Conservation (phyloP, 2,797 vertebrate species). For the Phalanger gymnotis region DNA sequence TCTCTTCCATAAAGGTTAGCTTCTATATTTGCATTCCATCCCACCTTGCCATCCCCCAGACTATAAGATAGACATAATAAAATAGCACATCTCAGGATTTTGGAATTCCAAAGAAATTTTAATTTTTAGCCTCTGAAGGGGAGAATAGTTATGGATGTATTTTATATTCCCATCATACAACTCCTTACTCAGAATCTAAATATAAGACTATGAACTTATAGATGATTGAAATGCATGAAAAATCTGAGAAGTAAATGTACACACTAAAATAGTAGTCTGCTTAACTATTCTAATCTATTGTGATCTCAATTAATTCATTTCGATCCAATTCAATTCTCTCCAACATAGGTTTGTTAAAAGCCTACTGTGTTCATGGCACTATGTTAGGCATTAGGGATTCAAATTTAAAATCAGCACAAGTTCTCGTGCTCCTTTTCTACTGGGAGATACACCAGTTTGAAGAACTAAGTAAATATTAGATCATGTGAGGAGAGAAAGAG, state of each 20-base stretch:
- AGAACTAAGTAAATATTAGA: background rate
- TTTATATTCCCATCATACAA: background rate
- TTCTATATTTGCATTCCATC: background rate
- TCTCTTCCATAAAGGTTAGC: background rate
- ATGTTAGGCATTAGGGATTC: background rate
- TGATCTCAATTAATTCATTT: background rate
- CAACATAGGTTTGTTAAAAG: background rate
- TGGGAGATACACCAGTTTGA: background rate
- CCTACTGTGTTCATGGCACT: background rate
- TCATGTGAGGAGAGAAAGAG: background rate
- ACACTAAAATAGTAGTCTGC: background rate
- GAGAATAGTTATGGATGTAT: background rate
- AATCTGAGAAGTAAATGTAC: background rate
- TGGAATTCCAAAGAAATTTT: conserved; percentile 1
- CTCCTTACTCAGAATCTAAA: background rate
- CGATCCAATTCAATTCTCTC: background rate
- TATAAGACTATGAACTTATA: conserved; percentile 11
- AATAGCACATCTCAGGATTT: background rate
- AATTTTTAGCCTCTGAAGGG: background rate
- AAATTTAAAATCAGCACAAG: background rate
- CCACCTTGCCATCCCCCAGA: background rate
- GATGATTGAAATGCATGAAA: conserved; percentile 9
- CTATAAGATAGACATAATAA: background rate
- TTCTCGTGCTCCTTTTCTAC: background rate
- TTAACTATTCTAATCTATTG: background rate